phyloP scores from a whole-genome alignment of 1,140 invertebrate species.

The Rhopalosiphum padi region DNA sequence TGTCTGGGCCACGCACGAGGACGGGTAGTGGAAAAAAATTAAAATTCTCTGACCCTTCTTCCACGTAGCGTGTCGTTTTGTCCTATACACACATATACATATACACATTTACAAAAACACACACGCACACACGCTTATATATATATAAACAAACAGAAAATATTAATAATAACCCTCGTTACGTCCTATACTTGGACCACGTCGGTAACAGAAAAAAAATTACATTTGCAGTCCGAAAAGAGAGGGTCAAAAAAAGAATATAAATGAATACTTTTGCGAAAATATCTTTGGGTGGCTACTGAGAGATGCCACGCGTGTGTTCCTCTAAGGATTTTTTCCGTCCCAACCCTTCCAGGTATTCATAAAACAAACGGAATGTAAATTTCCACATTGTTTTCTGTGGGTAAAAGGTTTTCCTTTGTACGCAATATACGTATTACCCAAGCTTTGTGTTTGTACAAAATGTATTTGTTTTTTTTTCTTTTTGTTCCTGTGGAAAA shows the following conservation, averaged over 20 bases:
- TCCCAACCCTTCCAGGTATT: conserved; percentile 46
- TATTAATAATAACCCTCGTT: conserved; percentile 52
- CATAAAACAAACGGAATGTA: conserved; percentile 56
- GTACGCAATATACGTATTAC: conserved; percentile 28
- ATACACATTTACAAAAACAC: neutral
- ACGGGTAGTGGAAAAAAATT: conserved; percentile 23
- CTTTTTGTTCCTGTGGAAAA: conserved; percentile 46
- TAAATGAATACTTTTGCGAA: conserved; percentile 54
- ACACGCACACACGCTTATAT: neutral
- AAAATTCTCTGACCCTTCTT: conserved; percentile 54
- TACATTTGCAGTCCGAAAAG: conserved; percentile 48
- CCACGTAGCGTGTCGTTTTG: conserved; percentile 31
- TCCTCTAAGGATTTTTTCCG: conserved; percentile 44
- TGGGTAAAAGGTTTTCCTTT: conserved; percentile 56
- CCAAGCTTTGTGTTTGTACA: conserved; percentile 53
- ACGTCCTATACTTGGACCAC: conserved; percentile 17
- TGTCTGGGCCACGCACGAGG: neutral
- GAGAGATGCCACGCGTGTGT: conserved; percentile 42
- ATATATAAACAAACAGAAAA: conserved; percentile 26
- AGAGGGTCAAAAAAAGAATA: conserved; percentile 48
- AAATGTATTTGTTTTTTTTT: conserved; percentile 56
- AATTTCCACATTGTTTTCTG: conserved; percentile 57
- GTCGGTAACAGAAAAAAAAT: conserved; percentile 42
- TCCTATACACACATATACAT: conserved; percentile 25
- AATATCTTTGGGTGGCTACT: conserved; percentile 42